These are phyloP conservation scores for Cephus runcator DNA, from an alignment of 2,888 invertebrate genomes.

Conservation along the genomic window DNA sequence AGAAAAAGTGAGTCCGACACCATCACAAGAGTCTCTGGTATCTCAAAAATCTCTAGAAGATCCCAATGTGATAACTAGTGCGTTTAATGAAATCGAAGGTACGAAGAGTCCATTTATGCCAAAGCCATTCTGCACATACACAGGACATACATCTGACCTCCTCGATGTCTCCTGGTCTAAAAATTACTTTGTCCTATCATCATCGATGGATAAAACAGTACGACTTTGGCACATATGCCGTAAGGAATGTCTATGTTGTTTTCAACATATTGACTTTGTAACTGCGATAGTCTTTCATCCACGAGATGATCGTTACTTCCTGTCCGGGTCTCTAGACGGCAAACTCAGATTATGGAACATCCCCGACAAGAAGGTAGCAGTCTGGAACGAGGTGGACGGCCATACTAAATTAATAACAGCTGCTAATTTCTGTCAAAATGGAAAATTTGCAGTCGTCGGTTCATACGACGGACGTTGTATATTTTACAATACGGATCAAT, in stretches of 20 bases:
- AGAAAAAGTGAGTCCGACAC: constrained; percentile 91
- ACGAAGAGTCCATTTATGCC: constrained; percentile 82
- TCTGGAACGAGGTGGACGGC: constrained; percentile 98
- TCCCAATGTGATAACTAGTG: constrained; percentile 69
- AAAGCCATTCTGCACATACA: constrained; percentile 90
- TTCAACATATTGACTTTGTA: constrained; percentile 99
- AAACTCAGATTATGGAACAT: constrained; percentile 99
- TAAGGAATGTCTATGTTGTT: constrained; percentile 97
- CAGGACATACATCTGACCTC: constrained; percentile 95
- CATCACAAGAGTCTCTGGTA: constrained; percentile 90
- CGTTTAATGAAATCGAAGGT: constrained; percentile 69
- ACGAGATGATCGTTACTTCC: constrained; percentile 87
- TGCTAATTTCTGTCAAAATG: constrained; percentile 97
- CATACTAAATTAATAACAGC: constrained; percentile 95
- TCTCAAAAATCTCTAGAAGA: constrained; percentile 79
- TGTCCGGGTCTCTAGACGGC: constrained; percentile 97
- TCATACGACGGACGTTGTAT: constrained; percentile 98
- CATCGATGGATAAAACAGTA: constrained; percentile 99
- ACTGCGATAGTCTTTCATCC: constrained; percentile 99
- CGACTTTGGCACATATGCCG: constrained; percentile 97
- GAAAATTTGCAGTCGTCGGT: constrained; percentile 97
- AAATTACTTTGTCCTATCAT: constrained; percentile 97
- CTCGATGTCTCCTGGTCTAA: constrained; percentile 99
- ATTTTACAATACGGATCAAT: constrained; percentile 97
- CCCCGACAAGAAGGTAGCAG: constrained; percentile 97